Conservation (phyloP, 1,140 invertebrate species). For the Gyrodactylus salaris region DNA sequence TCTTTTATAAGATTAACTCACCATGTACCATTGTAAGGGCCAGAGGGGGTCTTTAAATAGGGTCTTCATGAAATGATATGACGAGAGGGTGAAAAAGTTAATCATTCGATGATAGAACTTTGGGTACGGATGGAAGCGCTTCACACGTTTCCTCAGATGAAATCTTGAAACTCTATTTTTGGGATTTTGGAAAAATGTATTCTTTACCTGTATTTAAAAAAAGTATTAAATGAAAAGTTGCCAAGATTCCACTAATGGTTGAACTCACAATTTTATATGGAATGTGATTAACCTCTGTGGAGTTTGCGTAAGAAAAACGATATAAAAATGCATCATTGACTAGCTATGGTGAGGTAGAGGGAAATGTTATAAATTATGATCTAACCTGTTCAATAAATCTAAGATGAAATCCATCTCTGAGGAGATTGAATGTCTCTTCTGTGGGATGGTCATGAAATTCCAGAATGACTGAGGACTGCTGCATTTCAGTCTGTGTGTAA, state of each 20-base stretch:
- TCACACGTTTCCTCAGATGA: background rate
- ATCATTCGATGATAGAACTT: background rate
- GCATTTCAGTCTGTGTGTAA: too few species aligned
- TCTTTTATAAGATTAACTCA: too few species aligned
- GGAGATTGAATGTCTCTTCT: too few species aligned
- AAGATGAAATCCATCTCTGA: too few species aligned
- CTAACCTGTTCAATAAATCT: too few species aligned
- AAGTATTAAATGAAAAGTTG: background rate
- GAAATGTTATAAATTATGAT: too few species aligned
- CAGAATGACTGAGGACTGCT: too few species aligned
- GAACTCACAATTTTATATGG: background rate
- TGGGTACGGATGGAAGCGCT: background rate
- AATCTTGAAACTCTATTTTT: background rate
- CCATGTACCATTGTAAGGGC: constrained; percentile 7
- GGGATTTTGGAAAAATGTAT: background rate
- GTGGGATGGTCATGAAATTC: too few species aligned
- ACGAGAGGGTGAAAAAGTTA: background rate
- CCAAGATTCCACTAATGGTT: background rate
- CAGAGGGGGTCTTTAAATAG: constrained; percentile 4
- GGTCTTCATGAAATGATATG: background rate
- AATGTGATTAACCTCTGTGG: background rate
- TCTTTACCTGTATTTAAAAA: background rate
- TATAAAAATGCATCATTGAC: background rate
- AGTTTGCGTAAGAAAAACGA: background rate
- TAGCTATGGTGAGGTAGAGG: too few species aligned